Evolutionary conservation across 2,888 invertebrate genomes (phyloP).

Genomic region (Tuta absoluta): DNA sequence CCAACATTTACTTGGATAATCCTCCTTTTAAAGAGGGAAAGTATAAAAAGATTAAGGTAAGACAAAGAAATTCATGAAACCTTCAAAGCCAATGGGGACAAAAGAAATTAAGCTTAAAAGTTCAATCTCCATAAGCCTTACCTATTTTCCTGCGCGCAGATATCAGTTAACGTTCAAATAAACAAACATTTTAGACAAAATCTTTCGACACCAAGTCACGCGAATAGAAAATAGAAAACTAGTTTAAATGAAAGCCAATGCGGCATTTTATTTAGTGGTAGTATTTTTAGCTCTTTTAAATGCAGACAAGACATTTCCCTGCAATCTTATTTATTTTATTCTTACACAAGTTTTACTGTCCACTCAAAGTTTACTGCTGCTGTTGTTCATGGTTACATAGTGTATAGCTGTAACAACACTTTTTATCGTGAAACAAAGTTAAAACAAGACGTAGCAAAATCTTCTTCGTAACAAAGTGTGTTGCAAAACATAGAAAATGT

Average conservation of each 20-base stretch:
- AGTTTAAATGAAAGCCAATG: too few species aligned
- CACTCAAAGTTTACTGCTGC: neutral
- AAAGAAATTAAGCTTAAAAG: too few species aligned
- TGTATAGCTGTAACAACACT: neutral
- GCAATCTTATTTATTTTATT: constrained; percentile 8
- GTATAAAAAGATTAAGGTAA: constrained; percentile 6
- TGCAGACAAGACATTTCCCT: constrained; percentile 2
- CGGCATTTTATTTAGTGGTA: too few species aligned
- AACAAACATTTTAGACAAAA: too few species aligned
- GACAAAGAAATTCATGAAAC: neutral
- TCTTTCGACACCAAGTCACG: too few species aligned
- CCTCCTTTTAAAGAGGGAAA: neutral
- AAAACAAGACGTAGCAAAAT: neutral
- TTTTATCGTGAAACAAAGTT: constrained; percentile 4
- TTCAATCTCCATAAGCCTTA: too few species aligned
- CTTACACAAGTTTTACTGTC: constrained; percentile 4
- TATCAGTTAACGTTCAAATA: too few species aligned
- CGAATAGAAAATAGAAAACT: too few species aligned
- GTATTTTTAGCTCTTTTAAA: neutral
- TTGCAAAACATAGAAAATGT: neutral
- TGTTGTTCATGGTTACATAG: neutral
- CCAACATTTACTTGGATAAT: neutral
- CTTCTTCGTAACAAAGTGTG: neutral
- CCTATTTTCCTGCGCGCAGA: too few species aligned
- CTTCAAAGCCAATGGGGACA: neutral